phyloP scores from a whole-genome alignment of 2,113 vertebrate species.

The Alligator mississippiensis region DNA sequence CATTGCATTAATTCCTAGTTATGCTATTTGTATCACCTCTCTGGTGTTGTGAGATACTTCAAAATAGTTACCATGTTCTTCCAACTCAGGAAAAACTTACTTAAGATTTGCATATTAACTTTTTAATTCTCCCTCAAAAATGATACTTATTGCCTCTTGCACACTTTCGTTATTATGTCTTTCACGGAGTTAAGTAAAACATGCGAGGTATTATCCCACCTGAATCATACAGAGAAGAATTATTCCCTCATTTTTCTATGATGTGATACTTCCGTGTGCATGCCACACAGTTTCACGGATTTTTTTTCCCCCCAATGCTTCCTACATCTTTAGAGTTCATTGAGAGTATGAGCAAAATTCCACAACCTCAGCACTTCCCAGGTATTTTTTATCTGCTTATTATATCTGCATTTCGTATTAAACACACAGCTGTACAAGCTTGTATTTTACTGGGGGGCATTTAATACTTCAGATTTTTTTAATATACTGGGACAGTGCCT shows the following conservation, averaged over 20 bases:
- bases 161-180: background rate
- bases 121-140: background rate
- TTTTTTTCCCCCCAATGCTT: background rate
- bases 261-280: background rate
- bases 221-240: background rate
- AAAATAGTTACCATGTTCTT: background rate
- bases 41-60: background rate
- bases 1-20: background rate
- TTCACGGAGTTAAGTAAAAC: background rate
- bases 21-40: background rate
- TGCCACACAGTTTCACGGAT: background rate
- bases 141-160: background rate
- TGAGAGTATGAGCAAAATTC: no score
- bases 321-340: no score
- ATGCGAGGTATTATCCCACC: background rate
- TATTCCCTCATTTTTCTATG: background rate
- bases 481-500: background rate
- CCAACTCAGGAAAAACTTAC: background rate
- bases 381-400: background rate
- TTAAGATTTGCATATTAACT: background rate
- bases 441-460: background rate
- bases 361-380: background rate
- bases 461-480: background rate
- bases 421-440: background rate
- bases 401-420: background rate